Conservation (phyloP, 2,888 invertebrate species). For the Meandrusa payeni region DNA sequence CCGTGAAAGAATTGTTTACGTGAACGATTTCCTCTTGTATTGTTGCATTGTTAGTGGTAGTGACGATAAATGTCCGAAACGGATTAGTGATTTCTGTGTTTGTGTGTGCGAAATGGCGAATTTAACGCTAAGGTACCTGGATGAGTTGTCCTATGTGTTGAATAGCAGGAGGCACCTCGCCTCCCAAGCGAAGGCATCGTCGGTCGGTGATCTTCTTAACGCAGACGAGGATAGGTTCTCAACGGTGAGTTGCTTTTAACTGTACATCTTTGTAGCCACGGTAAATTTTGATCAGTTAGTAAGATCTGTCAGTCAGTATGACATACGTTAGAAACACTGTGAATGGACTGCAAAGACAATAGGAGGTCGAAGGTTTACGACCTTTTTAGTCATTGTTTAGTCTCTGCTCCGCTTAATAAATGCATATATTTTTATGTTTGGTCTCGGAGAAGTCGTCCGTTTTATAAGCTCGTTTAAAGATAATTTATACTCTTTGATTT, state of each 20-base stretch:
- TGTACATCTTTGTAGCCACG: too few relatives aligned
- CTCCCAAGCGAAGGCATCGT: conserved; percentile 69
- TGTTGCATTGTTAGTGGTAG: conserved; percentile 29
- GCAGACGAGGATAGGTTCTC: conserved; percentile 66
- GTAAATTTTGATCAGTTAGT: too few relatives aligned
- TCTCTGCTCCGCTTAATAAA: too few relatives aligned
- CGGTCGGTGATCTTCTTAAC: conserved; percentile 72
- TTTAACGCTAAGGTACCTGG: conserved; percentile 73
- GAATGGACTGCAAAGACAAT: conserved; percentile 28
- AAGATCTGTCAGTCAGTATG: too few relatives aligned
- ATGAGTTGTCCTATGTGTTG: conserved; percentile 74
- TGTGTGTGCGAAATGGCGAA: conserved; percentile 59
- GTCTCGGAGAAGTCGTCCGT: too few relatives aligned
- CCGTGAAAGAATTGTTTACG: conserved; percentile 46
- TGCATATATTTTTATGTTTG: too few relatives aligned
- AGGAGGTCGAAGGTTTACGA: conserved; percentile 31
- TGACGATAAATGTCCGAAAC: conserved; percentile 22
- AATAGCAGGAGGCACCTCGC: conserved; percentile 65
- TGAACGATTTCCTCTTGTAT: conserved; percentile 41
- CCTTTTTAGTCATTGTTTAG: conserved; percentile 32
- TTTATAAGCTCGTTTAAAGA: too few relatives aligned
- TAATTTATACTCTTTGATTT: too few relatives aligned
- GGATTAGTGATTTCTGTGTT: conserved; percentile 36
- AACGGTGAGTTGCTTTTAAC: conserved; percentile 48
- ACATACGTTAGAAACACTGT: conserved; percentile 19